Evolutionary conservation across 2,797 vertebrate species (phyloP).

Genomic region (Spondyliosoma cantharus): DNA sequence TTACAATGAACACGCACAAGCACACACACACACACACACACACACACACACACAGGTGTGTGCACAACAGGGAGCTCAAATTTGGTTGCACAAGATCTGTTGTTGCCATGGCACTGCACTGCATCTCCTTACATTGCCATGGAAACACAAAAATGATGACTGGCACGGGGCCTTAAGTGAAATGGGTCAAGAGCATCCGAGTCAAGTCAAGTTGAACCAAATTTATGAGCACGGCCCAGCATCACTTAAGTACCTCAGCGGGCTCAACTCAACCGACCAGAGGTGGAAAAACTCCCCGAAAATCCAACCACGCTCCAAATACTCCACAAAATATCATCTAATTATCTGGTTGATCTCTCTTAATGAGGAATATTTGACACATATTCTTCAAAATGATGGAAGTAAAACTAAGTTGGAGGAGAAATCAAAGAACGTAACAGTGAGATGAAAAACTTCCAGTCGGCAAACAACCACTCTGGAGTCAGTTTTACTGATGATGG

Average conservation of each 20-base stretch:
- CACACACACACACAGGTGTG: constrained; percentile 51
- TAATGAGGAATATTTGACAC: background rate
- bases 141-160: constrained; percentile 77
- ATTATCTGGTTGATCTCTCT: background rate
- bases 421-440: background rate
- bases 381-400: background rate
- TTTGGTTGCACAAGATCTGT: constrained; percentile 65
- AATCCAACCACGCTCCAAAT: too few relatives aligned
- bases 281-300: background rate
- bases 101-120: constrained; percentile 76
- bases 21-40: constrained; percentile 38
- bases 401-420: background rate
- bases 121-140: constrained; percentile 79
- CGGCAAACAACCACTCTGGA: background rate
- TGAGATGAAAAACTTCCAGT: background rate
- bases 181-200: constrained; percentile 65
- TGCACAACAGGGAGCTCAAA: constrained; percentile 51
- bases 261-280: background rate
- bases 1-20: constrained; percentile 34
- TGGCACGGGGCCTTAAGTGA: constrained; percentile 55
- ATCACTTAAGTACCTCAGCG: background rate
- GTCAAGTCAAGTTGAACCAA: constrained; percentile 36
- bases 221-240: background rate
- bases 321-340: accelerated
- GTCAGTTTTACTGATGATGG: background rate